Percentiles rank a stretch among this genome's conserved stretches.
Conservation (phyloP, 1,140 invertebrate genomes). For the Ctenoplectra terminalis region DNA sequence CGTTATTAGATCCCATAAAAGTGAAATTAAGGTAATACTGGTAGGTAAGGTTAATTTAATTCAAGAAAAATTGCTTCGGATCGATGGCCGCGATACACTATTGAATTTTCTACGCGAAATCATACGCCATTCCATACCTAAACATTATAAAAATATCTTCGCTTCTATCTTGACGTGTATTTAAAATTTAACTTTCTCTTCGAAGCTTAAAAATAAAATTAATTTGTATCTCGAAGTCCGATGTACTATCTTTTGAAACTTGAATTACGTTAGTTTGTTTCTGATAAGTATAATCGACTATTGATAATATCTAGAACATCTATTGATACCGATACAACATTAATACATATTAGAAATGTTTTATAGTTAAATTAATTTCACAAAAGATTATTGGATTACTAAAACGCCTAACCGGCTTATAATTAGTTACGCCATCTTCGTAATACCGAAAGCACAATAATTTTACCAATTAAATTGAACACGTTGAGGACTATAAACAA, state of each 20-base stretch:
- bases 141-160: background rate
- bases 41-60: background rate
- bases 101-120: background rate
- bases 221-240: too few relatives aligned
- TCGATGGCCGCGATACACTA: background rate
- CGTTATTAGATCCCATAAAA: background rate
- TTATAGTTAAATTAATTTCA: background rate
- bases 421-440: background rate
- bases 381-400: background rate
- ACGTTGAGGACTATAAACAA: background rate
- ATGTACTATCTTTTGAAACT: background rate
- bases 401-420: background rate
- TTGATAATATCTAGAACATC: background rate
- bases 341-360: background rate
- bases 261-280: background rate
- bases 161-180: too few relatives aligned
- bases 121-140: background rate
- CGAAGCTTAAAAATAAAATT: background rate
- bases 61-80: background rate
- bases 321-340: background rate
- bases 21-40: slow-evolving; percentile 1
- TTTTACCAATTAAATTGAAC: background rate
- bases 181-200: slow-evolving; percentile 7
- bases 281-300: background rate
- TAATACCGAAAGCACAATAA: background rate